Evolutionary conservation across 2,888 invertebrate genomes (phyloP), one percentile per base, ranked within the genome.

Genomic region (Allacma fusca): DNA sequence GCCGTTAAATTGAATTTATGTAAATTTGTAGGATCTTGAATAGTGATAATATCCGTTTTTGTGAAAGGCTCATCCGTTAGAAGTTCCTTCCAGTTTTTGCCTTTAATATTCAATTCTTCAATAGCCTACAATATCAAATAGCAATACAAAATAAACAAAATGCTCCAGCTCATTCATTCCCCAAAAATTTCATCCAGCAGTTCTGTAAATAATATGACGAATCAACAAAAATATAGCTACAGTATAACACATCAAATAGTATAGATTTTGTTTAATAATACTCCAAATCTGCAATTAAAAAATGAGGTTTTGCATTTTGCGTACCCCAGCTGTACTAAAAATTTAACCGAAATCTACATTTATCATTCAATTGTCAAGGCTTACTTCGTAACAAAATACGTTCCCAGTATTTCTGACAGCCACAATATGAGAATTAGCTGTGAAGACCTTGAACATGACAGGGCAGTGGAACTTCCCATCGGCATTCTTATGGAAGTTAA

Each of bases 21-120:
- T 80, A 97, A 89, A 87, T 96, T 91, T 75, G 91, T 91, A 0
- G 98, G 98, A 87, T 99, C 93, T 86, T 97, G 97, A 84, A 99
- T 90, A 0, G 92, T 92, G 77, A 99, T 95, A 12, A 99, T 91
- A 86, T 99, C 98, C 85, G 90, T 92, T 81, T 95, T 90, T 19
- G 91, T 89, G 86, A 98, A 99, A 0, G 95, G 91, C 81, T 92
- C 91, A 86, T 98, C 98, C 82, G 91, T 93, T 16, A 99, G 88
- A 50, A 99, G 90, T 88, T 99, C 99, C 85, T 94, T 95, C 92
- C 94, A 97, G 86, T 96, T 96, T 84, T 93, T 93, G 0, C 94
- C 91, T 87, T 98, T 99, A 73, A 99, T 91, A 86, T 99, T 99
- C 57, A 99, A 89, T 85, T 97, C 95, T 84, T 98, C 96, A 59